phyloP scores from a whole-genome alignment of 2,113 vertebrate genomes.

The Oenanthe melanoleuca region DNA sequence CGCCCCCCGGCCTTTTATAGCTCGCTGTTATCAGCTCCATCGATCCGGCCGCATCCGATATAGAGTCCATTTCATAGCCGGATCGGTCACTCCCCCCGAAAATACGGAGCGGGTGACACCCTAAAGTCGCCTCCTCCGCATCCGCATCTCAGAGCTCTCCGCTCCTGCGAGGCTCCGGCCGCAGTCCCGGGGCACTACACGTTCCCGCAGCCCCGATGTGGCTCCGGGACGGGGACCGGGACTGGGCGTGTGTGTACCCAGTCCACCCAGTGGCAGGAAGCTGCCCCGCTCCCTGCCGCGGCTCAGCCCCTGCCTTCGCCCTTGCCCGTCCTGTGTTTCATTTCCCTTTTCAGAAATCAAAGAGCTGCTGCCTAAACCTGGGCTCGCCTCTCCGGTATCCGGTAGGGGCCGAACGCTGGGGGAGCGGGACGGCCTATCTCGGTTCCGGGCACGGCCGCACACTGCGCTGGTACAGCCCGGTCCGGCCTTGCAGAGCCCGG shows the following conservation, averaged over 20 bases:
- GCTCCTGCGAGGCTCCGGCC: background rate
- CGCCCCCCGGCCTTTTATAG: slow-evolving; percentile 80
- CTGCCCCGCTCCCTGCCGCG: background rate
- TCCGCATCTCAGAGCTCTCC: background rate
- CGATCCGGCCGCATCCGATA: slow-evolving; percentile 77
- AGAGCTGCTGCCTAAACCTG: background rate
- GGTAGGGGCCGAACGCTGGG: background rate
- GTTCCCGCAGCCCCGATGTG: background rate
- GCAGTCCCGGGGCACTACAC: background rate
- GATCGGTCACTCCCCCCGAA: slow-evolving; percentile 42
- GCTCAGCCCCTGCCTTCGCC: background rate
- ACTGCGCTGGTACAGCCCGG: background rate
- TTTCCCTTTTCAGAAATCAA: background rate
- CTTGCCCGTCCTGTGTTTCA: background rate
- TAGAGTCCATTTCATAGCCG: slow-evolving; percentile 54
- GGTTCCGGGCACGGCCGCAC: background rate
- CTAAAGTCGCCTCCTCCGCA: slow-evolving; percentile 14
- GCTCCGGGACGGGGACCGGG: background rate
- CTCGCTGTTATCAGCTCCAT: slow-evolving; percentile 75
- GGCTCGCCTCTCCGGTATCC: background rate
- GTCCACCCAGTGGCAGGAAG: background rate
- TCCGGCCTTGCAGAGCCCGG: background rate
- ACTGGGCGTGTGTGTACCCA: background rate
- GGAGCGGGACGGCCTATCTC: background rate
- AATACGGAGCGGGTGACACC: slow-evolving; percentile 52